phyloP scores from a whole-genome alignment of 2,888 invertebrate species.

The Harpalus rubripes region DNA sequence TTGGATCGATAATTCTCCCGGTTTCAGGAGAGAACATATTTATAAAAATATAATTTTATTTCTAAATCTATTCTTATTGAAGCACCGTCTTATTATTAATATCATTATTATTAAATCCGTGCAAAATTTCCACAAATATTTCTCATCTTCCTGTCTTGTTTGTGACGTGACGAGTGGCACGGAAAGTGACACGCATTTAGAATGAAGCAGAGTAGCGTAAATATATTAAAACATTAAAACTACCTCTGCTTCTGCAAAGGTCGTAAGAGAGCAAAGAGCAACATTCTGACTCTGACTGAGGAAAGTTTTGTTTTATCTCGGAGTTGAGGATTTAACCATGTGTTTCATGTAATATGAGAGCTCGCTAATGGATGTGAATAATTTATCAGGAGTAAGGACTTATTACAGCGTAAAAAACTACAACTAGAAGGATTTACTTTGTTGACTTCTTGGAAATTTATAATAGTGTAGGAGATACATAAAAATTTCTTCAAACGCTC shows the following conservation, averaged over 20 bases:
- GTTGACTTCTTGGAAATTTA: background rate
- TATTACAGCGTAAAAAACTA: background rate
- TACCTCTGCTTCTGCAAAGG: background rate
- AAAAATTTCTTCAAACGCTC: too few species aligned
- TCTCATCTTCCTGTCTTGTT: background rate
- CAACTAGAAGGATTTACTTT: background rate
- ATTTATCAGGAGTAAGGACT: background rate
- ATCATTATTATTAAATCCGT: too few species aligned
- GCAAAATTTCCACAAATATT: background rate
- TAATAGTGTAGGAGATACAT: background rate
- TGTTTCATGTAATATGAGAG: background rate
- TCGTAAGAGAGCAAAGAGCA: background rate
- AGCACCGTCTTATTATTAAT: too few species aligned
- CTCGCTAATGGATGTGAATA: background rate
- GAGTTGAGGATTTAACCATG: background rate
- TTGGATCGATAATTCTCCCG: too few species aligned
- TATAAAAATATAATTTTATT: too few species aligned
- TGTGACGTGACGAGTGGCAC: background rate
- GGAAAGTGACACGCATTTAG: background rate
- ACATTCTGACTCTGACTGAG: background rate
- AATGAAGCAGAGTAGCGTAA: background rate
- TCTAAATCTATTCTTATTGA: too few species aligned
- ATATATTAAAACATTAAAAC: constrained; percentile 7
- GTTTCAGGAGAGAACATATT: too few species aligned
- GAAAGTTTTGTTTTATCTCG: constrained; percentile 2